phyloP scores from a whole-genome alignment of 2,113 vertebrate genomes.

The Carlito syrichta region DNA sequence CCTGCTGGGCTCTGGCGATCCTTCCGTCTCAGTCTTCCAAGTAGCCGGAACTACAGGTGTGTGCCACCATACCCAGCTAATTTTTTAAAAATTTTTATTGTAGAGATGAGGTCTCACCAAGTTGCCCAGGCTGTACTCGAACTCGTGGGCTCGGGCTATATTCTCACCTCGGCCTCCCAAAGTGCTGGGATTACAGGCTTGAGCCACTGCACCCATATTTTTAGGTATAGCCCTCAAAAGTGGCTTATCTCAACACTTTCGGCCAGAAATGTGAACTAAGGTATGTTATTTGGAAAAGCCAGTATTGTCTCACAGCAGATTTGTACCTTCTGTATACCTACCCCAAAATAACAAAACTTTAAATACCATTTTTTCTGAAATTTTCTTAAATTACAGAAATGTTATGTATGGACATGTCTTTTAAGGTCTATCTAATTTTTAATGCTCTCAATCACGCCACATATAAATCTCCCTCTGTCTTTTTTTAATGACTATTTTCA shows the following conservation, averaged over 20 bases:
- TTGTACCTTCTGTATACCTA: neutral
- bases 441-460: neutral
- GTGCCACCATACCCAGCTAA: no score
- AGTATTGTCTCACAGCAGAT: neutral
- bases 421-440: neutral
- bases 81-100: no score
- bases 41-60: no score
- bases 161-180: no score
- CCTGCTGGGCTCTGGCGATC: no score
- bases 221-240: neutral
- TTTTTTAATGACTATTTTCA: neutral
- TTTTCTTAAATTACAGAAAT: neutral
- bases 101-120: no score
- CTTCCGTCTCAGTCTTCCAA: no score
- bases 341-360: neutral
- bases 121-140: no score
- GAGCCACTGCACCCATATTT: no score
- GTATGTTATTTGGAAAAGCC: neutral
- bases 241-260: neutral
- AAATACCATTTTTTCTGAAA: neutral
- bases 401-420: neutral
- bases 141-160: no score
- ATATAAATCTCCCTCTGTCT: neutral
- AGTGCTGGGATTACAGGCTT: no score
- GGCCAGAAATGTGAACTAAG: neutral